These are phyloP conservation scores for Aphelenchoides fujianensis DNA, from an alignment of 1,140 invertebrate species.

Conservation along the genomic window DNA sequence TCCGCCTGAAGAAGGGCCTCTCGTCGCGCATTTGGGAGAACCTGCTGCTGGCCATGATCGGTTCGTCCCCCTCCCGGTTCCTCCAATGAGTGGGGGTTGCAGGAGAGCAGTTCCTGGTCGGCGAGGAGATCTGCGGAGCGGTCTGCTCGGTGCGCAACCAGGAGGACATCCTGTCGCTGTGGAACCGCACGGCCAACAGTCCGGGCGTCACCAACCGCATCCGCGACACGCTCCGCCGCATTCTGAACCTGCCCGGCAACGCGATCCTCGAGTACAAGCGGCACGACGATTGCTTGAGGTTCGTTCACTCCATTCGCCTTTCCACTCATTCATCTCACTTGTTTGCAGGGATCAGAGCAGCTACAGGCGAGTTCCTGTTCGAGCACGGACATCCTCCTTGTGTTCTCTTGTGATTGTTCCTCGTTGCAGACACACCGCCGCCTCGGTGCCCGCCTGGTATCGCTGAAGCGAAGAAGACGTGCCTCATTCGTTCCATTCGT, in stretches of 20 bases:
- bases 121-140: conserved; percentile 94
- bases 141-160: conserved; percentile 89
- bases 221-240: conserved; percentile 84
- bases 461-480: conserved; percentile 1
- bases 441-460: not conserved
- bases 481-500: not conserved
- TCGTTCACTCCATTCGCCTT: not conserved
- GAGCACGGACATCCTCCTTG: too few species aligned
- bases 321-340: conserved; percentile 3
- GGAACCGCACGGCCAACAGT: conserved; percentile 91
- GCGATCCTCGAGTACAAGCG: conserved; percentile 94
- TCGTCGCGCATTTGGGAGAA: conserved; percentile 97
- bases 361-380: not conserved
- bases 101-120: conserved; percentile 97
- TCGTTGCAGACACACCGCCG: not conserved
- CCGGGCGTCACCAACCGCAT: conserved; percentile 80
- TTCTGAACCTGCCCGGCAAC: conserved; percentile 86
- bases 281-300: conserved; percentile 74
- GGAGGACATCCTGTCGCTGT: conserved; percentile 95
- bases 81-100: conserved; percentile 31
- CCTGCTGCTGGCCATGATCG: conserved; percentile 85
- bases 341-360: not conserved
- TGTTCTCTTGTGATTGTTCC: too few species aligned
- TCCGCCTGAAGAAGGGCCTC: conserved; percentile 84
- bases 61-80: conserved; percentile 37